Conservation (phyloP, 2,888 invertebrate species). For the Andrena haemorrhoa region DNA sequence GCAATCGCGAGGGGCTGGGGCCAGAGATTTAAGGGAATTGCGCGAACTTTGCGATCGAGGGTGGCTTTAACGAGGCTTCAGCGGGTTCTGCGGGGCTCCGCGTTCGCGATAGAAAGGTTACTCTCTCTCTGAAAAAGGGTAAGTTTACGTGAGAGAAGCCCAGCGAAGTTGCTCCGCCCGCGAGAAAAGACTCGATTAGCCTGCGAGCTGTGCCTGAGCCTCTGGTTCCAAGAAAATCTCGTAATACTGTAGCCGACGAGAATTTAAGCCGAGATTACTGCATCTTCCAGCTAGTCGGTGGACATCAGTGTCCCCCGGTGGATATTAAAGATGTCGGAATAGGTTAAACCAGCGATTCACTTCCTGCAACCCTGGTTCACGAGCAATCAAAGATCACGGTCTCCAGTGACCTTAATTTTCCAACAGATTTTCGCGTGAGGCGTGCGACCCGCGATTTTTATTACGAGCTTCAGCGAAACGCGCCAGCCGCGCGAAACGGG, state of each 20-base stretch:
- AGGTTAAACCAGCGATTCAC: background rate
- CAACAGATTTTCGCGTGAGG: background rate
- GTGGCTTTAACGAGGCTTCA: slow-evolving; percentile 48
- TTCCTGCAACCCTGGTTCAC: background rate
- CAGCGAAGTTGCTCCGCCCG: slow-evolving; percentile 8
- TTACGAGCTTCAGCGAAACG: slow-evolving; percentile 15
- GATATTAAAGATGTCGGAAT: slow-evolving; percentile 2
- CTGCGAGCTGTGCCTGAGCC: background rate
- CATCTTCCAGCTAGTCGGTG: background rate
- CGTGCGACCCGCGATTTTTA: background rate
- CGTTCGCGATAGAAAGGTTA: slow-evolving; percentile 14
- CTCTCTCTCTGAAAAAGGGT: slow-evolving; percentile 16
- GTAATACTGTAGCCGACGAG: slow-evolving; percentile 24
- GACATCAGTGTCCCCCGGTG: slow-evolving; percentile 3
- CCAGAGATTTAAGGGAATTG: slow-evolving; percentile 22
- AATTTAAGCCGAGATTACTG: slow-evolving; percentile 33
- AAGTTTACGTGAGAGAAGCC: slow-evolving; percentile 31
- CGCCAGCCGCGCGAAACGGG: slow-evolving; percentile 1
- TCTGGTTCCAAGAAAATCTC: background rate
- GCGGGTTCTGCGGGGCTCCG: slow-evolving; percentile 21
- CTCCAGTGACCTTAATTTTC: background rate
- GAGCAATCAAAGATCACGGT: background rate
- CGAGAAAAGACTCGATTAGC: slow-evolving; percentile 39
- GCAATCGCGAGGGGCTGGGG: background rate
- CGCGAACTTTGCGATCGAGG: slow-evolving; percentile 37